Evolutionary conservation across 2,797 vertebrate genomes (phyloP).

Genomic region (Austrolebias charrua): DNA sequence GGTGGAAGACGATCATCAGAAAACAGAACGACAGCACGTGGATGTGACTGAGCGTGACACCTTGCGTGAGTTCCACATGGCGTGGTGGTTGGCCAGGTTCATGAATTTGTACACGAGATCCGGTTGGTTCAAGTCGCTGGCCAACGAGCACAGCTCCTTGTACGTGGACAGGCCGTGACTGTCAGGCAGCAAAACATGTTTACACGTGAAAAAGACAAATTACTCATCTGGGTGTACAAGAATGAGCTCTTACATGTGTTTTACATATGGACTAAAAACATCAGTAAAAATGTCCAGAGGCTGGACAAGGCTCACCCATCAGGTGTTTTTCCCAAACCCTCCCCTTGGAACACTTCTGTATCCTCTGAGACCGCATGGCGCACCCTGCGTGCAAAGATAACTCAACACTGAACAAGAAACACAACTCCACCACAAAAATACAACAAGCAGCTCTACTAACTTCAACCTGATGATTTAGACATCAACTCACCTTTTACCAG

Average conservation of each 20-base stretch:
- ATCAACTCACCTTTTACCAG: slow-evolving; percentile 89
- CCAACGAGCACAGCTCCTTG: slow-evolving; percentile 96
- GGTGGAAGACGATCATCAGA: background rate
- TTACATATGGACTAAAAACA: too few species aligned
- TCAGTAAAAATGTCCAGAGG: background rate
- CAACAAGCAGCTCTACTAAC: background rate
- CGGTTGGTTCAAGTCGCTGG: slow-evolving; percentile 97
- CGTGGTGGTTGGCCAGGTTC: slow-evolving; percentile 98
- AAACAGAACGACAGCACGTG: background rate
- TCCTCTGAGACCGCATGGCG: slow-evolving; percentile 91
- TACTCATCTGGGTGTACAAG: too few species aligned
- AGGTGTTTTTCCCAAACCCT: slow-evolving; percentile 92
- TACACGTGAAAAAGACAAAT: background rate
- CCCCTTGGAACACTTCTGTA: slow-evolving; percentile 94
- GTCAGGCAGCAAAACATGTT: slow-evolving; percentile 37
- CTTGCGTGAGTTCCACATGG: slow-evolving; percentile 99
- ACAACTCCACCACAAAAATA: background rate
- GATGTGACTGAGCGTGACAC: slow-evolving; percentile 62
- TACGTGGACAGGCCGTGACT: slow-evolving; percentile 96
- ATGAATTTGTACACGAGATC: slow-evolving; percentile 99
- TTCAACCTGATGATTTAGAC: background rate
- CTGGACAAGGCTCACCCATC: slow-evolving; percentile 85
- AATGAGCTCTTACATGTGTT: too few species aligned
- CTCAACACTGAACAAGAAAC: background rate
- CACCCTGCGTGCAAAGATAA: slow-evolving; percentile 72